Evolutionary conservation across 2,888 invertebrate genomes (phyloP).

Genomic region (Folsomia candida): DNA sequence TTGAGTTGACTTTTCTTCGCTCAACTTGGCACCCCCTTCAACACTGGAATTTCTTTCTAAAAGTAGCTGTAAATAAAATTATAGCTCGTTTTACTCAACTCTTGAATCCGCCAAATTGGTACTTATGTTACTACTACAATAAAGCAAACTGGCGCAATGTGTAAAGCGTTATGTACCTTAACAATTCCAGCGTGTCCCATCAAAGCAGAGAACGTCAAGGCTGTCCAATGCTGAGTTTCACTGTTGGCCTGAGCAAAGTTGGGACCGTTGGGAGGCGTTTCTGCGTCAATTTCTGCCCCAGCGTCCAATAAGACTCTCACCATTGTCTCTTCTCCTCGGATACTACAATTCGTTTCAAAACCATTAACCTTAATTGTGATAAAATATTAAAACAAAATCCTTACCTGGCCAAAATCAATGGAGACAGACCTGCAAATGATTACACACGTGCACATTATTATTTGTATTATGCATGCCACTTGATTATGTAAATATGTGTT

Average conservation of each 20-base stretch:
- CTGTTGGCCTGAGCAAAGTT: constrained; percentile 55
- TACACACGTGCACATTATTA: neutral
- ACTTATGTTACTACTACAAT: neutral
- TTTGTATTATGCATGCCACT: no score
- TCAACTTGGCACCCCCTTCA: constrained; percentile 78
- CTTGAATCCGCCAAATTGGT: neutral
- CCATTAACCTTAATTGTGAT: neutral
- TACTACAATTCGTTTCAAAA: no score
- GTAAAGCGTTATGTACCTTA: constrained; percentile 58
- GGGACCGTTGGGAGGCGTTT: constrained; percentile 64
- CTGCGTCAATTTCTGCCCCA: constrained; percentile 79
- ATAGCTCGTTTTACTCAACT: neutral
- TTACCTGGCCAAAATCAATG: neutral
- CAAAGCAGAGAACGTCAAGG: constrained; percentile 74
- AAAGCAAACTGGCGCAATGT: neutral
- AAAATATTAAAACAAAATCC: constrained; percentile 1
- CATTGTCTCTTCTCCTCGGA: constrained; percentile 75
- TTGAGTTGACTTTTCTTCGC: constrained; percentile 80
- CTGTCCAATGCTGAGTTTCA: constrained; percentile 81
- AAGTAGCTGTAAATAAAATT: constrained; percentile 58
- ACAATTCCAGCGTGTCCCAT: constrained; percentile 54
- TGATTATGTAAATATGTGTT: neutral
- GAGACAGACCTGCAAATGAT: neutral
- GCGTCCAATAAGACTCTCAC: constrained; percentile 69
- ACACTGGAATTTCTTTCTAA: constrained; percentile 78